Percentiles rank a stretch among this genome's conserved stretches.
Evolutionary conservation across 1,140 invertebrate species (phyloP).

Genomic region (Zophobas atratus): DNA sequence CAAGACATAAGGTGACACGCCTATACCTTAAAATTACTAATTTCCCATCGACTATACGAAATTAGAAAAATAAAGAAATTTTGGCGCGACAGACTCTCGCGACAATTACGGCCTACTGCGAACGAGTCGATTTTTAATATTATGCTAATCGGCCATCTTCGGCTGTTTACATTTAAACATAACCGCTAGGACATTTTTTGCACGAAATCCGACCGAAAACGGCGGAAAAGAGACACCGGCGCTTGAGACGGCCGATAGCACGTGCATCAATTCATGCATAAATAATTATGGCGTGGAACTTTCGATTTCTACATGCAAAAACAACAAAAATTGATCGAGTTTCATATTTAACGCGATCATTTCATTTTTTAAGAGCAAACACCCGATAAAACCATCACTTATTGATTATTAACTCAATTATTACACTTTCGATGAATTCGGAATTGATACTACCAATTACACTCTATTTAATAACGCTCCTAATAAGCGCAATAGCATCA

Average conservation of each 20-base stretch:
- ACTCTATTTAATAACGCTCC: constrained; percentile 45
- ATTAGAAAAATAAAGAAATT: too few species aligned
- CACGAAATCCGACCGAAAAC: neutral
- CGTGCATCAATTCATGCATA: constrained; percentile 60
- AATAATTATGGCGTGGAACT: constrained; percentile 51
- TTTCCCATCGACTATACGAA: neutral
- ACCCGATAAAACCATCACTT: constrained; percentile 29
- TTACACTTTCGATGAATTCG: constrained; percentile 35
- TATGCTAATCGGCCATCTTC: too few species aligned
- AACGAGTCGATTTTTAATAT: too few species aligned
- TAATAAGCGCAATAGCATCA: constrained; percentile 26
- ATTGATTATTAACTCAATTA: constrained; percentile 41
- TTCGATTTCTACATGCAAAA: constrained; percentile 40
- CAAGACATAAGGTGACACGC: constrained; percentile 64
- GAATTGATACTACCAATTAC: constrained; percentile 44
- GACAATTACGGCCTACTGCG: too few species aligned
- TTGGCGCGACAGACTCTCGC: too few species aligned
- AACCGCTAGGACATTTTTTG: neutral
- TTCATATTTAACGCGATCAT: constrained; percentile 15
- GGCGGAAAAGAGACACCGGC: constrained; percentile 5
- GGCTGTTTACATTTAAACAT: too few species aligned
- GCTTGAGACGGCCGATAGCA: constrained; percentile 44
- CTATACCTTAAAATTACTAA: constrained; percentile 59
- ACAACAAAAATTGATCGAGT: constrained; percentile 35
- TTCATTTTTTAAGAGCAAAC: constrained; percentile 25